These are phyloP conservation scores for Trachelipus rathkii DNA, from an alignment of 1,140 invertebrate species.

Conservation along the genomic window DNA sequence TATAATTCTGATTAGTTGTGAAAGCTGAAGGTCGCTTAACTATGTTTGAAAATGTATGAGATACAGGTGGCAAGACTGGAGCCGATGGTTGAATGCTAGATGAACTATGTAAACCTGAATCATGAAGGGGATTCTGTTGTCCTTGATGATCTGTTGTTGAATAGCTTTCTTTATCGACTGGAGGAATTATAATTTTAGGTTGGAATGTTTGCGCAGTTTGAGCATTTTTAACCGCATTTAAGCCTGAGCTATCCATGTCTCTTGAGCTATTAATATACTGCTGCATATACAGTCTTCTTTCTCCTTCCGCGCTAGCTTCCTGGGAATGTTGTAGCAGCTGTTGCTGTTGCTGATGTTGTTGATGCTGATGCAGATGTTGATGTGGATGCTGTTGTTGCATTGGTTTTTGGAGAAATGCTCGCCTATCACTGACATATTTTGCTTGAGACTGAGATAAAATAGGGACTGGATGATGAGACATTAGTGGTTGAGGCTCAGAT, in stretches of 20 bases:
- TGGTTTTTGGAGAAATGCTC: background rate
- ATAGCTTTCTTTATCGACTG: background rate
- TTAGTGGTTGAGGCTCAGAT: background rate
- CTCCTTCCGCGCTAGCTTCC: background rate
- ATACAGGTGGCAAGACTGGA: background rate
- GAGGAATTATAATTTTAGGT: slow-evolving; percentile 2
- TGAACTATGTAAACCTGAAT: background rate
- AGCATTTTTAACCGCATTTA: background rate
- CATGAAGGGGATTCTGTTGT: background rate
- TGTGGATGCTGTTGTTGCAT: too few species aligned
- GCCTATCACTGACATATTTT: background rate
- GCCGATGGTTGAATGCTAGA: background rate
- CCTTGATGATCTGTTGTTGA: background rate
- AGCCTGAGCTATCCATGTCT: background rate
- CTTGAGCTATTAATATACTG: background rate
- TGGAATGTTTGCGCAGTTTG: background rate
- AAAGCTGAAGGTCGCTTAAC: background rate
- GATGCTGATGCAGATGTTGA: too few species aligned
- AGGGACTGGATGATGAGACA: background rate
- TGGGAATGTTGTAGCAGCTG: background rate
- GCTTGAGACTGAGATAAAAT: background rate
- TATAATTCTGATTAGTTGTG: background rate
- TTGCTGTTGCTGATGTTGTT: too few species aligned
- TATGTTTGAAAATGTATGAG: background rate
- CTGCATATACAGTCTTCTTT: background rate